A percentile compares a stretch with the other conserved stretches of the same genome.
Evolutionary conservation across 2,888 invertebrate genomes (phyloP).

Genomic region (Tetranychus truncatus): DNA sequence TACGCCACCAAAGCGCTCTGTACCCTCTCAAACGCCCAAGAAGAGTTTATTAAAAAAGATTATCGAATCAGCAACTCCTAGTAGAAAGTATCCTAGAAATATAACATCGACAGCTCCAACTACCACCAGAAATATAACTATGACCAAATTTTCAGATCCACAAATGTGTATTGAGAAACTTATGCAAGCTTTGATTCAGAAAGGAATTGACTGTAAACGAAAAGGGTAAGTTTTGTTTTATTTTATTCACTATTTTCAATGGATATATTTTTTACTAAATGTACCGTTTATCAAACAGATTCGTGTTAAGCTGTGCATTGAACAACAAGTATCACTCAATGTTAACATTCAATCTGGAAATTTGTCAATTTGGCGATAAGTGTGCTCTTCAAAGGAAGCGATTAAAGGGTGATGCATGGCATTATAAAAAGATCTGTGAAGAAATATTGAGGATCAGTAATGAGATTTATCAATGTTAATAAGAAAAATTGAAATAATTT

Average conservation of each 20-base stretch:
- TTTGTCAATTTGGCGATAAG: conserved; percentile 32
- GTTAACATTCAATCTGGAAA: conserved; percentile 52
- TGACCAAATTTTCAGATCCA: conserved; percentile 38
- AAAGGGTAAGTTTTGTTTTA: conserved; percentile 35
- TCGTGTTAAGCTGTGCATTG: conserved; percentile 17
- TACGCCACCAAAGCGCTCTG: neutral
- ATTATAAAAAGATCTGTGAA: conserved; percentile 58
- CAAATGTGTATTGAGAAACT: conserved; percentile 38
- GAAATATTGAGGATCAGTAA: conserved; percentile 38
- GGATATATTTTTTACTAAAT: neutral
- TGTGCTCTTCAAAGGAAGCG: conserved; percentile 50
- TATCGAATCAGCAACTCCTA: conserved; percentile 22
- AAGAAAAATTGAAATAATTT: neutral
- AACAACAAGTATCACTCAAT: conserved; percentile 13
- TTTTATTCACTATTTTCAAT: conserved; percentile 35
- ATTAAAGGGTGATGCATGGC: conserved; percentile 57
- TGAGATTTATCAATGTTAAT: conserved; percentile 9
- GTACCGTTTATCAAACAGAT: neutral
- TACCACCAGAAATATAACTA: conserved; percentile 45
- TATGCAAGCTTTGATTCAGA: conserved; percentile 42
- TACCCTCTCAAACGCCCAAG: conserved; percentile 18
- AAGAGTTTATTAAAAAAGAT: conserved; percentile 21
- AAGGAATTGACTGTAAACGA: conserved; percentile 45
- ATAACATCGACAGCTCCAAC: conserved; percentile 36
- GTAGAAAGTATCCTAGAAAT: conserved; percentile 11